phyloP scores from a whole-genome alignment of 2,113 vertebrate species.

The Phaethon lepturus region DNA sequence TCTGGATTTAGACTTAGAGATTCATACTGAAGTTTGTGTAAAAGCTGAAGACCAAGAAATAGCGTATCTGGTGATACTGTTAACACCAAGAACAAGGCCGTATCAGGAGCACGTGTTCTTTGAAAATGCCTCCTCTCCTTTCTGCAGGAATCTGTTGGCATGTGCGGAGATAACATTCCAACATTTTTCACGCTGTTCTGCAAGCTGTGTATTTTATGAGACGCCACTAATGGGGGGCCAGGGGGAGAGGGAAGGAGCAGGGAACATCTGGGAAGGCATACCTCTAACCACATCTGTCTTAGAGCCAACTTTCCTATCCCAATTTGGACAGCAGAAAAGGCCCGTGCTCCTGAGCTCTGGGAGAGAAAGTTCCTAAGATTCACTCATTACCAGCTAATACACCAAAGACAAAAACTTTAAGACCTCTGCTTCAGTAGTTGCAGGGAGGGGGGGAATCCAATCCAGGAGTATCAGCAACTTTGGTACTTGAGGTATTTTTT shows the following conservation, averaged over 20 bases:
- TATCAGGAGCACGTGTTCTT: neutral
- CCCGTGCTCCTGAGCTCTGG: neutral
- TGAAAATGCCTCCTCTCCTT: neutral
- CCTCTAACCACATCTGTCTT: neutral
- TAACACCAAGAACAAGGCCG: fast-evolving
- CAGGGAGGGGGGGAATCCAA: neutral
- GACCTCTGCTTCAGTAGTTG: neutral
- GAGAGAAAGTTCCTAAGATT: neutral
- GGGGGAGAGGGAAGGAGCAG: neutral
- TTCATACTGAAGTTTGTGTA: neutral
- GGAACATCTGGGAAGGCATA: neutral
- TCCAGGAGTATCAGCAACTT: neutral
- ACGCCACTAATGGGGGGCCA: neutral
- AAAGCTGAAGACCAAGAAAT: neutral
- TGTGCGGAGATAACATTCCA: neutral
- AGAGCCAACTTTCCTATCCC: neutral
- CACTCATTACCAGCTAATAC: neutral
- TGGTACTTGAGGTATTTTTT: neutral
- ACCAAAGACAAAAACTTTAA: neutral
- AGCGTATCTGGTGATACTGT: fast-evolving
- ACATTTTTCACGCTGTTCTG: neutral
- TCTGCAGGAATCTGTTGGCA: neutral
- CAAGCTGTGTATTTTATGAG: neutral
- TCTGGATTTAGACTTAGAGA: neutral
- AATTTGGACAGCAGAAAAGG: fast-evolving